Evolutionary conservation across 2,888 invertebrate genomes (phyloP).

Genomic region (Salticus scenicus): DNA sequence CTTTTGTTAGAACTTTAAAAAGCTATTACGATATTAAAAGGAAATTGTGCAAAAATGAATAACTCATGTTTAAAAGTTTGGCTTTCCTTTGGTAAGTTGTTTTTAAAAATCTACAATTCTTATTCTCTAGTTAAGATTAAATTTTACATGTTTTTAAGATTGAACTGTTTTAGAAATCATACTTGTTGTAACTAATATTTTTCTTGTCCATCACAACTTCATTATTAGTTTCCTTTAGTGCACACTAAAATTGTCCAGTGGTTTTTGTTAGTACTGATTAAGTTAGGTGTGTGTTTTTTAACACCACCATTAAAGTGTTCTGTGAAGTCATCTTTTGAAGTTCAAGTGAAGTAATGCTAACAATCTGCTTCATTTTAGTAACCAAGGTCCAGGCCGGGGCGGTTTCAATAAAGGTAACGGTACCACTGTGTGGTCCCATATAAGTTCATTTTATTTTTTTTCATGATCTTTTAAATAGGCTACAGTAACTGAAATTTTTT

Average conservation of each 20-base stretch:
- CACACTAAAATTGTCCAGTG: slow-evolving; percentile 48
- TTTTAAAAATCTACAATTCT: background rate
- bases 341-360: slow-evolving; percentile 57
- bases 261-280: slow-evolving; percentile 54
- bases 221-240: slow-evolving; percentile 39
- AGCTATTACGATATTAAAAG: too few species aligned
- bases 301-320: slow-evolving; percentile 38
- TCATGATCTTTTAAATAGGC: background rate
- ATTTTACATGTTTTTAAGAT: background rate
- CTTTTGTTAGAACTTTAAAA: too few species aligned
- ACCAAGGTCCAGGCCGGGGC: slow-evolving; percentile 71
- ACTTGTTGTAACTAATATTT: slow-evolving; percentile 9
- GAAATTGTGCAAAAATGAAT: too few species aligned
- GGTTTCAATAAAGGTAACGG: slow-evolving; percentile 72
- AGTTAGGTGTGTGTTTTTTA: slow-evolving; percentile 53
- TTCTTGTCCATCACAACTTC: slow-evolving; percentile 30
- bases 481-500: background rate
- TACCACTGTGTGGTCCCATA: slow-evolving; percentile 66
- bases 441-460: slow-evolving; percentile 57
- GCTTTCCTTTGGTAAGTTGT: slow-evolving; percentile 36
- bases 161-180: background rate
- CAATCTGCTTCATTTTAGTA: slow-evolving; percentile 71
- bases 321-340: slow-evolving; percentile 62
- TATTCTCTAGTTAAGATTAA: background rate
- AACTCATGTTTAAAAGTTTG: background rate